Evolutionary conservation across 2,888 invertebrate genomes (phyloP), one percentile per base, ranked within the genome.

Genomic region (Dasysyrphus albostriatus): DNA sequence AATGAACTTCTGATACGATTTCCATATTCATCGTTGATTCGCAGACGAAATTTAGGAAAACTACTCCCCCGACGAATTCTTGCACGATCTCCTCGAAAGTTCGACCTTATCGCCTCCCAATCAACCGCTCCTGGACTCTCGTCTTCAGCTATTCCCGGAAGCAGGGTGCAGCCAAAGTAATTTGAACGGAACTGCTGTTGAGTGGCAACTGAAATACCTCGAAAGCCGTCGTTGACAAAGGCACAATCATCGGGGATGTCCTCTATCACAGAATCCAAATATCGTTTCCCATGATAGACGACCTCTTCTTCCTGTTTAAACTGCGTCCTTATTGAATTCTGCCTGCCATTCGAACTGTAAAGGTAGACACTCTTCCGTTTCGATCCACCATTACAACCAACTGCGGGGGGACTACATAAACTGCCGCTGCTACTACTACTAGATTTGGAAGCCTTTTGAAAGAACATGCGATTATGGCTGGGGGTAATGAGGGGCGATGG

Each of bases 201-300:
- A 12, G 88, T 74, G 65, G 78, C 76, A 12, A 70, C 42, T 29
- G 87, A 74, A 19, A 73, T 63, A 29, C 70, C 67, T 12, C 49
- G 72, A 59, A 89, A 89, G 24, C 74, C 88, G 32, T 83, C 80
- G 80, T 91, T 92, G 67, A 90, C 91, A 65, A 90, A 91, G 59
- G 90, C 90, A 77, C 89, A 91, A 75, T 89, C 90, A 32, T 90
- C 90, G 72, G 89, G 73, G 34, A 32, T 32, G 8, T 89, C 85
- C 54, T 89, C 90, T 67, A 85, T 83, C 29, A 91, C 88, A 4
- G 91, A 90, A 44, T 92, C 92, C 59, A 92, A 88, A 42, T 90
- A 92, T 0, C 91, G 89, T 79, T 90, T 91, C 67, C 91, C 91
- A 75, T 91, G 91, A 65, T 92, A 92, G 37, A 91, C 84, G 32